These are phyloP conservation scores for Lithosia quadra DNA, from an alignment of 2,888 invertebrate species.

Conservation along the genomic window DNA sequence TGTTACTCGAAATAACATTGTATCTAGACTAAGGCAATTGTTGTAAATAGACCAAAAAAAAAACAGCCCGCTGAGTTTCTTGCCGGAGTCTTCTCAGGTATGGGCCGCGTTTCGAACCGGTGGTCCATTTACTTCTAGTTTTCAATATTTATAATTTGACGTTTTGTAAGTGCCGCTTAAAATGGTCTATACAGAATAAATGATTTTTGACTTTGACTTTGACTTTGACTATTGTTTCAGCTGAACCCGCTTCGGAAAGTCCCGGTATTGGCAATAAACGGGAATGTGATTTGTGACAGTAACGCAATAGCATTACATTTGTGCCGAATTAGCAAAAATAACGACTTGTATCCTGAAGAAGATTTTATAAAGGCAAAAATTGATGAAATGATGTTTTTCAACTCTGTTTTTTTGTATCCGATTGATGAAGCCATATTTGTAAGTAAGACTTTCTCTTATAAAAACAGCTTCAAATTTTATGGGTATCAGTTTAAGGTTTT, in stretches of 20 bases:
- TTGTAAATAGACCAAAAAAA: too few species aligned
- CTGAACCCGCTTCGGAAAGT: conserved; percentile 89
- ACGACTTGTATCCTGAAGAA: conserved; percentile 82
- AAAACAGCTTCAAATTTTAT: not conserved
- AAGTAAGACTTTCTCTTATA: conserved; percentile 72
- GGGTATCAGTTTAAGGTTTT: not conserved
- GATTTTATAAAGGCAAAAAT: conserved; percentile 64
- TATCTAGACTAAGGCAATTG: too few species aligned
- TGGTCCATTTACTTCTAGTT: too few species aligned
- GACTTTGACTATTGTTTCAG: too few species aligned
- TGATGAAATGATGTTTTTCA: conserved; percentile 84
- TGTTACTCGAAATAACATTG: too few species aligned
- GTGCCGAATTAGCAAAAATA: conserved; percentile 81
- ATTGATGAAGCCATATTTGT: conserved; percentile 84
- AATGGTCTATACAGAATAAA: not conserved
- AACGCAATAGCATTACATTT: conserved; percentile 89
- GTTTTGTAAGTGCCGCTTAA: too few species aligned
- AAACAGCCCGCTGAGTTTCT: too few species aligned
- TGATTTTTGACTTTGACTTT: not conserved
- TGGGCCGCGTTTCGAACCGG: too few species aligned
- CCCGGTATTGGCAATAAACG: conserved; percentile 86
- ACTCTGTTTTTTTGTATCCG: conserved; percentile 85
- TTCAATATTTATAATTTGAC: too few species aligned
- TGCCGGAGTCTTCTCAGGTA: too few species aligned
- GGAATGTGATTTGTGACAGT: conserved; percentile 88